Evolutionary conservation across 2,113 vertebrate genomes (phyloP).

Genomic region (Melozone crissalis): DNA sequence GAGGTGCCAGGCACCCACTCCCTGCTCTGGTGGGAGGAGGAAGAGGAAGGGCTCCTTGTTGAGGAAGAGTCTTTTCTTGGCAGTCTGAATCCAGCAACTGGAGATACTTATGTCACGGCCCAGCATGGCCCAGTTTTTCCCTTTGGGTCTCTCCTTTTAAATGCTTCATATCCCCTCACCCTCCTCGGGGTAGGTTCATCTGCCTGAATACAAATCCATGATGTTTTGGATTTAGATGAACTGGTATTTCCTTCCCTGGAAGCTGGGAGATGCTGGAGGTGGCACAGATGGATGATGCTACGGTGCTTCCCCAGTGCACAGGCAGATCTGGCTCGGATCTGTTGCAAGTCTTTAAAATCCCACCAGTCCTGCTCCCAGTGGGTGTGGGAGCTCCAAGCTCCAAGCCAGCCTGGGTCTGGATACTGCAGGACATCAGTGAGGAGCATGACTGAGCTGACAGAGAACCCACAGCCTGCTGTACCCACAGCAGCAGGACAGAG

Average conservation of each 20-base stretch:
- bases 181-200: fast-evolving
- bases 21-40: not conserved
- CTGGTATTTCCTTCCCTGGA: not conserved
- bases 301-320: not conserved
- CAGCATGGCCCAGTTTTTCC: not conserved
- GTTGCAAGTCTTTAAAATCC: not conserved
- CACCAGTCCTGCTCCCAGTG: fast-evolving
- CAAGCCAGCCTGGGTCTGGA: not conserved
- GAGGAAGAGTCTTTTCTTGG: slow-evolving; percentile 26
- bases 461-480: not conserved
- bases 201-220: not conserved
- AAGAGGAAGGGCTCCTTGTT: not conserved
- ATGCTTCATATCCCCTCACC: not conserved
- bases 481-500: not conserved
- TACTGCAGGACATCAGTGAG: not conserved
- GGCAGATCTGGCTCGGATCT: not conserved
- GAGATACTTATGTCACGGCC: slow-evolving; percentile 35
- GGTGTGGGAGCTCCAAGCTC: fast-evolving
- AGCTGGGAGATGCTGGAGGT: not conserved
- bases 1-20: not conserved
- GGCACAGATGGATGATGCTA: not conserved
- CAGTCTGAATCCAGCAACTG: slow-evolving; percentile 4
- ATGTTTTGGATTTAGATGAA: not conserved
- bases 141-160: not conserved
- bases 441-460: not conserved